Conservation (phyloP, 2,113 vertebrate species). For the Oncorhynchus tshawytscha region DNA sequence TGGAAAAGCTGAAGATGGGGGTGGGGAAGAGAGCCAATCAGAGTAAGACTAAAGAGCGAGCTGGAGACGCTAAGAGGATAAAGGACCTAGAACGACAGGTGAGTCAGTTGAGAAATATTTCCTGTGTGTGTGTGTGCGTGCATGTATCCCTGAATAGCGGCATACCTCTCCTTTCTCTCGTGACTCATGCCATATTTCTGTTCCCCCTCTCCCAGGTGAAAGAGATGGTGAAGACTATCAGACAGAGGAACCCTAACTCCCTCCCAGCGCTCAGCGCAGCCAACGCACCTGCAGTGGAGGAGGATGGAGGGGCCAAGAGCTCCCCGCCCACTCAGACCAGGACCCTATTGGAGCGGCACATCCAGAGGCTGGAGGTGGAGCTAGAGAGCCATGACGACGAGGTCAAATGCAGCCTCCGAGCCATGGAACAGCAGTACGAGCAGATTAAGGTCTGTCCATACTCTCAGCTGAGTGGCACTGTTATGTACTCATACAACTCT, state of each 20-base stretch:
- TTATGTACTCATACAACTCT: too few species aligned
- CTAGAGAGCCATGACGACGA: conserved; percentile 89
- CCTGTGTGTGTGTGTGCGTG: too few species aligned
- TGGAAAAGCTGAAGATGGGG: conserved; percentile 82
- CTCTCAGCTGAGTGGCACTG: too few species aligned
- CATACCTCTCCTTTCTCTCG: not conserved
- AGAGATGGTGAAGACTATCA: conserved; percentile 90
- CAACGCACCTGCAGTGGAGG: conserved; percentile 47
- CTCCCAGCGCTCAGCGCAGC: conserved; percentile 89
- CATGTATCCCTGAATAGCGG: too few species aligned
- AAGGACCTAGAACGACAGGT: conserved; percentile 89
- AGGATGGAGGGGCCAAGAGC: accelerated
- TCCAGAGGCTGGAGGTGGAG: conserved; percentile 86
- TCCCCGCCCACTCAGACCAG: conserved; percentile 46
- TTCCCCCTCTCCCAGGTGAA: conserved; percentile 75
- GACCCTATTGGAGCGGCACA: conserved; percentile 82
- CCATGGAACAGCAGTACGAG: conserved; percentile 92
- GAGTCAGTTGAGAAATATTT: not conserved
- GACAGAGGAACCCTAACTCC: conserved; percentile 86
- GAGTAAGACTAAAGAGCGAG: conserved; percentile 76
- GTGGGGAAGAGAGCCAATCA: conserved; percentile 68
- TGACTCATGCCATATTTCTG: conserved; percentile 14
- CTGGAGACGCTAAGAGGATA: conserved; percentile 81
- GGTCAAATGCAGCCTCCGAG: conserved; percentile 83
- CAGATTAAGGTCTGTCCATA: conserved; percentile 80